Evolutionary conservation across 2,113 vertebrate genomes (phyloP), one percentile per base, ranked within the genome.

Genomic region (Boulengeromyrus knoepffleri): DNA sequence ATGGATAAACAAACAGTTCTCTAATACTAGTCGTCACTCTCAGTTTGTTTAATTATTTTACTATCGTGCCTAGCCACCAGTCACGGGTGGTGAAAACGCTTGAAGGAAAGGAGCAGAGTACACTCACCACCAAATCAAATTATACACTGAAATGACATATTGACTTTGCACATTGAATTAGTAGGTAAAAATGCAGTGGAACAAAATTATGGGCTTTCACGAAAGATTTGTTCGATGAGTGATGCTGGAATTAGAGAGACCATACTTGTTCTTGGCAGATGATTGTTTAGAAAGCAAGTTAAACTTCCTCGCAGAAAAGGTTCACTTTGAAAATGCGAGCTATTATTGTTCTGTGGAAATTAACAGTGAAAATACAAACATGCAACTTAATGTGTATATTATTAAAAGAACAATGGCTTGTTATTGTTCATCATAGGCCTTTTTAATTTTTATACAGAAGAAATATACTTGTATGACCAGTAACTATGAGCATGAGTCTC

Each of bases 161-260:
- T 93, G 94, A 93, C 93, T 92, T 92, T 92, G 87, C 91, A 86
- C 89, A 93, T 94, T 93, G 91, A 91, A 94, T 94, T 93, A 94
- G 92, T 47, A 85, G 91, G 90, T 91, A 90, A 93, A 46, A 46
- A 93, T 93, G 91, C 90, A 90, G 91, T 89, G 88, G 92, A 93
- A 91, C 91, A 5, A 27, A 88, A 92, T 94, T 90, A 90, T 52
- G 89, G 87, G 84, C 83, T 74, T 90, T 87, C 84, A 24, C 24
- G n/a, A 90, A 27, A 88, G 80, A 92, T 91, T 93, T 91, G 45
- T 90, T 91, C 90, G 92, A 91, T 93, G 92, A 93, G 91, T 91
- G 83, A 92, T 90, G 91, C 49, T 45, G 85, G 87, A 92, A 91
- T 84, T 45, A 90, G 86, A 90, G 88, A 91, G 92, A 91, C 88